Conservation (phyloP, 1,140 invertebrate species). For the Maniola jurtina region DNA sequence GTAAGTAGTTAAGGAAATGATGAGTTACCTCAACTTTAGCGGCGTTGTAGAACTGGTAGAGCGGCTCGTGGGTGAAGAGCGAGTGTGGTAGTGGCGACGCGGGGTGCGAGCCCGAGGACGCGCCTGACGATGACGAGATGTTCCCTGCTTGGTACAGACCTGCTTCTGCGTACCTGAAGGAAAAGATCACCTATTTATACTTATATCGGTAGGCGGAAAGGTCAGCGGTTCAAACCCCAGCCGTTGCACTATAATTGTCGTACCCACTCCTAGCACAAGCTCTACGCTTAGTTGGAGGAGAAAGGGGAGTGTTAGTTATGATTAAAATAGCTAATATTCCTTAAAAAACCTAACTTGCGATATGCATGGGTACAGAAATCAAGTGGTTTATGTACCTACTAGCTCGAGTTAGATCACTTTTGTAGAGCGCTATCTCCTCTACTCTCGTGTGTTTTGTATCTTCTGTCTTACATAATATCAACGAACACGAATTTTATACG, state of each 20-base stretch:
- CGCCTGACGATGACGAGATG: constrained; percentile 77
- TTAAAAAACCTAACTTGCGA: background rate
- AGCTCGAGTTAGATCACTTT: too few species aligned
- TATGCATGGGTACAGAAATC: too few species aligned
- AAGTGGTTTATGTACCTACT: too few species aligned
- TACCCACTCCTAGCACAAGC: too few species aligned
- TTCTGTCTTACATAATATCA: background rate
- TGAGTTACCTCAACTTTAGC: constrained; percentile 84
- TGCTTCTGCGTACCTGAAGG: constrained; percentile 81
- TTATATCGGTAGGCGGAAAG: too few species aligned
- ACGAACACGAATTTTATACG: background rate
- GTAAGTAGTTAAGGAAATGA: background rate
- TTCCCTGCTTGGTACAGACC: constrained; percentile 81
- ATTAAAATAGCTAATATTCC: too few species aligned
- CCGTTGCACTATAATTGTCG: too few species aligned
- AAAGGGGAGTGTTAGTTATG: too few species aligned
- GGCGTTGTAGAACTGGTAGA: constrained; percentile 94
- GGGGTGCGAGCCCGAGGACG: constrained; percentile 71
- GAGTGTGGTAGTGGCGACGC: constrained; percentile 74
- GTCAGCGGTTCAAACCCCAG: too few species aligned
- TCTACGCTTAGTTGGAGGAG: too few species aligned
- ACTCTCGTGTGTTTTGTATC: too few species aligned
- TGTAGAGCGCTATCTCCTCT: too few species aligned
- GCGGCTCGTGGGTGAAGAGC: constrained; percentile 86
- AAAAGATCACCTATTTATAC: background rate